Evolutionary conservation across 1,140 invertebrate genomes (phyloP).

Genomic region (Condylostylus longicornis): DNA sequence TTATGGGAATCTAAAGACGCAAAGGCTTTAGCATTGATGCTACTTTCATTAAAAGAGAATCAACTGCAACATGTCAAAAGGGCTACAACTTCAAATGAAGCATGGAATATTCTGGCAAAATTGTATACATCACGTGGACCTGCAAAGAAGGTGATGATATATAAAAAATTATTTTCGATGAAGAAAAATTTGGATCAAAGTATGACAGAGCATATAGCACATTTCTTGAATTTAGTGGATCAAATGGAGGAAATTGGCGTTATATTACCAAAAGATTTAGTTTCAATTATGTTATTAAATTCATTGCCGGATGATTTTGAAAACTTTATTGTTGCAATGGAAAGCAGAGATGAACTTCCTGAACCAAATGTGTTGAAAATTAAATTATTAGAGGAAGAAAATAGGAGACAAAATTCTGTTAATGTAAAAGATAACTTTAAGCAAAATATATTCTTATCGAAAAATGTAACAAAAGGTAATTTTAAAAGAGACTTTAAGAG

Average conservation of each 20-base stretch:
- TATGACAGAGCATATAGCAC: neutral
- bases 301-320: neutral
- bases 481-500: too few relatives aligned
- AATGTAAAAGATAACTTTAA: too few relatives aligned
- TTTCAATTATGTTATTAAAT: neutral
- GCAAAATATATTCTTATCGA: too few relatives aligned
- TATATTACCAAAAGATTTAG: neutral
- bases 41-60: neutral
- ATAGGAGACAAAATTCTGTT: neutral
- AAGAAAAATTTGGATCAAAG: neutral
- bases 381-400: neutral
- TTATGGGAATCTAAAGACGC: neutral
- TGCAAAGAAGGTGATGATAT: neutral
- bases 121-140: neutral
- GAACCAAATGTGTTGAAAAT: neutral
- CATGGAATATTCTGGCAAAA: neutral
- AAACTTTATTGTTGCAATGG: neutral
- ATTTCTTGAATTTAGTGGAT: neutral
- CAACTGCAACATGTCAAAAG: neutral
- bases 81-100: neutral
- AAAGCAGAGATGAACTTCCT: neutral
- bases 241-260: neutral
- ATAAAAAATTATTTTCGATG: neutral
- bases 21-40: neutral
- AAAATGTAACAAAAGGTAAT: too few relatives aligned